These are phyloP conservation scores for Sinopyrophorus schimmeli DNA, from an alignment of 2,888 invertebrate genomes.

Conservation along the genomic window DNA sequence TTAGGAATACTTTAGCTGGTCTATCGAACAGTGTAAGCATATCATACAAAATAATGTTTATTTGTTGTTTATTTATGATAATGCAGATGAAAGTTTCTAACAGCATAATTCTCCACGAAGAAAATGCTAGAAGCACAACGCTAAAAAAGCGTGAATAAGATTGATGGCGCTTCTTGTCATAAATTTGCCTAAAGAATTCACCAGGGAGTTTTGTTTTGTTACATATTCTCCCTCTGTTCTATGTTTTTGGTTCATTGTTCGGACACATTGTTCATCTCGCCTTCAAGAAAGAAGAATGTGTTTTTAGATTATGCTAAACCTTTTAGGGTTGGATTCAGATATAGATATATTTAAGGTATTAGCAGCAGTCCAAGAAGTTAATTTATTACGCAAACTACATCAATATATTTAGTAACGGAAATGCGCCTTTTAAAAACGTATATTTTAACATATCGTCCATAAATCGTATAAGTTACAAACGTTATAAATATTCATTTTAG, in stretches of 20 bases:
- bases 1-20: too few species aligned
- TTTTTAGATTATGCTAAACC: constrained; percentile 48
- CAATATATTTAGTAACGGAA: too few species aligned
- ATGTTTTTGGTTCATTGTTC: constrained; percentile 45
- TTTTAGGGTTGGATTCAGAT: constrained; percentile 28
- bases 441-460: too few species aligned
- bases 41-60: constrained; percentile 23
- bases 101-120: constrained; percentile 29
- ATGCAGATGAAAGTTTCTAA: constrained; percentile 33
- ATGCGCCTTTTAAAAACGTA: too few species aligned
- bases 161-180: constrained; percentile 50
- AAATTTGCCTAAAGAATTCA: constrained; percentile 53
- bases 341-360: constrained; percentile 23
- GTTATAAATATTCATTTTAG: too few species aligned
- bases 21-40: constrained; percentile 13
- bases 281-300: constrained; percentile 48
- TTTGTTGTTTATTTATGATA: constrained; percentile 34
- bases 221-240: constrained; percentile 45
- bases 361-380: constrained; percentile 16
- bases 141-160: constrained; percentile 44
- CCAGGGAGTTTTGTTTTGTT: constrained; percentile 47
- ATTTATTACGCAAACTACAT: too few species aligned
- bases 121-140: constrained; percentile 29
- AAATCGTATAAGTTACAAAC: too few species aligned
- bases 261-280: constrained; percentile 48